These are phyloP conservation scores for Tragelaphus eurycerus DNA, from an alignment of 2,797 vertebrate species.

Conservation along the genomic window DNA sequence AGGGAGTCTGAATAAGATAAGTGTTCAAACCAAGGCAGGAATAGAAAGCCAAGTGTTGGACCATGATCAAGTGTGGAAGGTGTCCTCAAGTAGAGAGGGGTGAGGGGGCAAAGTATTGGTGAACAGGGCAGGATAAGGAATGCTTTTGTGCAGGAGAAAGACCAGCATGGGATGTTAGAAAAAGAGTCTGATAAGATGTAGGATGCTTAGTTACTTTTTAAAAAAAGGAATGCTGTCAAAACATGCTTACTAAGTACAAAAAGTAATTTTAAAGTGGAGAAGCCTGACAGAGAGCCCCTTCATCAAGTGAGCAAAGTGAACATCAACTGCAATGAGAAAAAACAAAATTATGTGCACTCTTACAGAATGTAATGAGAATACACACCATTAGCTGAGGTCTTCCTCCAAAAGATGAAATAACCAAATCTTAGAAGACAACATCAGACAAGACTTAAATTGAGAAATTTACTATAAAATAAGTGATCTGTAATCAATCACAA, in stretches of 20 bases:
- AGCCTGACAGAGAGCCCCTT: not conserved
- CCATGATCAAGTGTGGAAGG: not conserved
- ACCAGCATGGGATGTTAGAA: not conserved
- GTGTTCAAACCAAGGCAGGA: not conserved
- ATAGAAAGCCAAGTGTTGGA: not conserved
- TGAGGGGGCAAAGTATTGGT: not conserved
- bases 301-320: not conserved
- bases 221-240: not conserved
- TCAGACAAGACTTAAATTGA: not conserved
- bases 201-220: not conserved
- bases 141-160: not conserved
- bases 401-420: not conserved
- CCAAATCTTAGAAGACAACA: not conserved
- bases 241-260: not conserved
- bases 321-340: not conserved
- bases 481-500: not conserved
- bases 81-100: not conserved
- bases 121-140: fast-evolving
- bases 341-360: not conserved
- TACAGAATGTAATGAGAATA: not conserved
- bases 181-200: not conserved
- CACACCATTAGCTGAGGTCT: not conserved
- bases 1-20: not conserved
- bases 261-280: not conserved
- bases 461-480: not conserved